A percentile compares a stretch with the other conserved stretches of the same genome.
Evolutionary conservation across 1,140 invertebrate genomes (phyloP).

Genomic region (Trichoplusia ni): DNA sequence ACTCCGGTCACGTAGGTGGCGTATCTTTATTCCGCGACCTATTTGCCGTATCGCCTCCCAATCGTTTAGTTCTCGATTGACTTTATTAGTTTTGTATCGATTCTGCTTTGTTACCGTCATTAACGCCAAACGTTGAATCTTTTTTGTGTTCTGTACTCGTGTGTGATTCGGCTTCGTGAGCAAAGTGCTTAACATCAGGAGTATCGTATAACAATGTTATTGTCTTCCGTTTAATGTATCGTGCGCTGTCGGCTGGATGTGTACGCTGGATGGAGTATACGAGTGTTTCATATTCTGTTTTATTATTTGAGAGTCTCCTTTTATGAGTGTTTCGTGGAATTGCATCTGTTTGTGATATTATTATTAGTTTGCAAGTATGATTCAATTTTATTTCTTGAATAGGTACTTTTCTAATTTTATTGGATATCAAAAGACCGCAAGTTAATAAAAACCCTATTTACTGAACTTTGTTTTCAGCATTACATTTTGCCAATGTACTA

Average conservation of each 20-base stretch:
- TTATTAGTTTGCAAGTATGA: background rate
- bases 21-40: constrained; percentile 33
- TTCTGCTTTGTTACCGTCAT: constrained; percentile 29
- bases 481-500: no score
- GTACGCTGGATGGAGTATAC: background rate
- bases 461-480: no score
- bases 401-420: no score
- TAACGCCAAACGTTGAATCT: constrained; percentile 30
- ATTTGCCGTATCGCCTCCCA: constrained; percentile 35
- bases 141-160: constrained; percentile 17
- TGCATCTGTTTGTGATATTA: constrained; percentile 14
- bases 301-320: constrained; percentile 12
- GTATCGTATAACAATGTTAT: background rate
- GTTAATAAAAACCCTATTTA: no score
- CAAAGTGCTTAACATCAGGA: constrained; percentile 4
- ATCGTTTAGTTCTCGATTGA: constrained; percentile 34
- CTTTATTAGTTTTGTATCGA: constrained; percentile 33
- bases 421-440: no score
- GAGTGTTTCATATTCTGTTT: constrained; percentile 11
- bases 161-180: constrained; percentile 15
- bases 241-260: background rate
- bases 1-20: constrained; percentile 30
- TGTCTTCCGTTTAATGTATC: constrained; percentile 7
- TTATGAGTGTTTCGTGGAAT: constrained; percentile 14
- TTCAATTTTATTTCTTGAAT: background rate